A percentile compares a stretch with the other conserved stretches of the same genome.
Evolutionary conservation across 2,888 invertebrate genomes (phyloP).

Genomic region (Aporophyla nigra): DNA sequence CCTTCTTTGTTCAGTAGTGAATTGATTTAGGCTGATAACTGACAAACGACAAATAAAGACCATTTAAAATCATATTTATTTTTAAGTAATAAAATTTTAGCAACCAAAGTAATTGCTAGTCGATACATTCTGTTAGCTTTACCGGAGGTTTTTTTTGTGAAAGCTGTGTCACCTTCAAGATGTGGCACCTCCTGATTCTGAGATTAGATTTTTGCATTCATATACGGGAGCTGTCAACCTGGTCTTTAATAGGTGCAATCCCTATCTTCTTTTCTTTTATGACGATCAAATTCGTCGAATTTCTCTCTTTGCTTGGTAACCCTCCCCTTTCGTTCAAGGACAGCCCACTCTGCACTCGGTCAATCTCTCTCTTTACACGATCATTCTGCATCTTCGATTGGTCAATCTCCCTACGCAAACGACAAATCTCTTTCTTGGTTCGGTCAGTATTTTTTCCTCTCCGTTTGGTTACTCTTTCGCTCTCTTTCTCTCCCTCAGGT

Average conservation of each 20-base stretch:
- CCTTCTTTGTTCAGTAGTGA: background rate
- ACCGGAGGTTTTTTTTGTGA: too few species aligned
- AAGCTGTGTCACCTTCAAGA: background rate
- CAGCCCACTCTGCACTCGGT: background rate
- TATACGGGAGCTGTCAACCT: background rate
- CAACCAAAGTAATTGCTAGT: background rate
- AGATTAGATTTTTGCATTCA: background rate
- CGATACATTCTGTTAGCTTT: too few species aligned
- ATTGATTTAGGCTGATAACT: background rate
- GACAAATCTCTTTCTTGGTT: background rate
- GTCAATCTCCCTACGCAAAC: too few species aligned
- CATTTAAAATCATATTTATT: background rate
- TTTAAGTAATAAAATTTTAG: background rate
- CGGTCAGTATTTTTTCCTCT: too few species aligned
- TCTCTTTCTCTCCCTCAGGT: too few species aligned
- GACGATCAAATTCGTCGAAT: background rate
- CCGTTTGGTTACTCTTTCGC: background rate
- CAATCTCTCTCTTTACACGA: background rate
- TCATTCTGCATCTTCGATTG: too few species aligned
- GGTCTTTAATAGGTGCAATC: background rate
- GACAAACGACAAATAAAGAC: background rate
- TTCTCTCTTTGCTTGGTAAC: background rate
- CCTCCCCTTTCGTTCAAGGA: background rate
- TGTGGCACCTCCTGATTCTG: background rate
- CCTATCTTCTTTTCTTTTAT: too few species aligned